phyloP scores from a whole-genome alignment of 2,888 invertebrate genomes.

The Stenodema calcarata region DNA sequence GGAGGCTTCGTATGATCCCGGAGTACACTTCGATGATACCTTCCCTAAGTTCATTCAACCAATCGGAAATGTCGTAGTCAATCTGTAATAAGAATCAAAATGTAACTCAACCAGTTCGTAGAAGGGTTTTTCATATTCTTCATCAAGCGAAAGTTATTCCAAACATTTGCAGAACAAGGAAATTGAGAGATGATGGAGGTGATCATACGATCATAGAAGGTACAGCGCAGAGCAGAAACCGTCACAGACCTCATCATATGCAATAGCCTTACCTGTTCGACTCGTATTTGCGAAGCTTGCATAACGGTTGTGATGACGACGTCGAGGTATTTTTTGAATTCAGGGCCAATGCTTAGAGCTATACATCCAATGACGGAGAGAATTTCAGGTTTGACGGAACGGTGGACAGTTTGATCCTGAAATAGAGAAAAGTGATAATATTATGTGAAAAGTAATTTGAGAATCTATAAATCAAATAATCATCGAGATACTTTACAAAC shows the following conservation, averaged over 20 bases:
- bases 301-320: conserved; percentile 79
- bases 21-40: conserved; percentile 97
- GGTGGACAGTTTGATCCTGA: conserved; percentile 84
- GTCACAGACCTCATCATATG: too few species aligned
- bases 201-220: too few species aligned
- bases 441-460: too few species aligned
- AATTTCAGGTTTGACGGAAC: conserved; percentile 96
- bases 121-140: too few species aligned
- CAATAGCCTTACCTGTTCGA: conserved; percentile 70
- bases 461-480: too few species aligned
- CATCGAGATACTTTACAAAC: too few species aligned
- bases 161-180: too few species aligned
- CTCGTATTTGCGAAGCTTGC: conserved; percentile 91
- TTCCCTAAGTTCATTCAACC: conserved; percentile 92
- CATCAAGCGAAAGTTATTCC: too few species aligned
- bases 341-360: conserved; percentile 90
- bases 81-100: conserved; percentile 64
- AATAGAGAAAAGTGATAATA: too few species aligned
- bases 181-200: too few species aligned
- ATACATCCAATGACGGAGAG: conserved; percentile 97
- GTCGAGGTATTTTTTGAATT: conserved; percentile 92
- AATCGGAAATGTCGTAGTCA: conserved; percentile 96
- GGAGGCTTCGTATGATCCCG: conserved; percentile 96
- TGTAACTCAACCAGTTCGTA: too few species aligned
- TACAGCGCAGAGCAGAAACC: too few species aligned